Conservation (phyloP, 1,140 invertebrate species). For the Contarinia nasturtii region DNA sequence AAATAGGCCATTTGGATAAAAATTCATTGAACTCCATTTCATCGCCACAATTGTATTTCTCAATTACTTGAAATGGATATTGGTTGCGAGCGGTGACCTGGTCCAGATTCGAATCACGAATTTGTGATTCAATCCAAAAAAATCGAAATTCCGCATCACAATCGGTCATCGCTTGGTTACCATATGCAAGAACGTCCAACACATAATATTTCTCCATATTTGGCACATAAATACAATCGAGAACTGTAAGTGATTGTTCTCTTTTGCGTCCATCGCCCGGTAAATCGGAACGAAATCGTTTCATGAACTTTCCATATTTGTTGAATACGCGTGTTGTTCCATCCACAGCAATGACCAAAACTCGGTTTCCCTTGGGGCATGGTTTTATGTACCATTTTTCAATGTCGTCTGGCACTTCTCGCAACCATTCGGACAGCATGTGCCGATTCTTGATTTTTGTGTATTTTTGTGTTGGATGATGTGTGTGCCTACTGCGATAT, state of each 20-base stretch:
- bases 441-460: not conserved
- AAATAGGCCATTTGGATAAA: constrained; percentile 9
- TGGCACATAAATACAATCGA: constrained; percentile 64
- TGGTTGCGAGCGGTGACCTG: constrained; percentile 7
- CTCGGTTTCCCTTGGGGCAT: constrained; percentile 63
- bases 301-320: constrained; percentile 40
- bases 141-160: constrained; percentile 39
- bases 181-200: constrained; percentile 70
- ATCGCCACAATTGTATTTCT: constrained; percentile 4
- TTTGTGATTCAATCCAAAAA: constrained; percentile 18
- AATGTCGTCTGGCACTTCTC: constrained; percentile 58
- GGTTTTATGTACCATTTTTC: constrained; percentile 64
- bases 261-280: constrained; percentile 46
- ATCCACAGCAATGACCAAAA: constrained; percentile 53
- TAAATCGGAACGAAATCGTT: constrained; percentile 39
- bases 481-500: not conserved
- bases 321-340: constrained; percentile 51
- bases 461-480: not conserved
- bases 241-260: constrained; percentile 25
- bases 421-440: constrained; percentile 61
- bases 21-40: not conserved
- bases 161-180: constrained; percentile 47
- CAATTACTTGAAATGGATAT: constrained; percentile 10
- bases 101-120: constrained; percentile 8
- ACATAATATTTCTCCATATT: constrained; percentile 45